Evolutionary conservation across 1,140 invertebrate genomes (phyloP), one percentile per base, ranked within the genome.

Genomic region (Helicoverpa armigera): DNA sequence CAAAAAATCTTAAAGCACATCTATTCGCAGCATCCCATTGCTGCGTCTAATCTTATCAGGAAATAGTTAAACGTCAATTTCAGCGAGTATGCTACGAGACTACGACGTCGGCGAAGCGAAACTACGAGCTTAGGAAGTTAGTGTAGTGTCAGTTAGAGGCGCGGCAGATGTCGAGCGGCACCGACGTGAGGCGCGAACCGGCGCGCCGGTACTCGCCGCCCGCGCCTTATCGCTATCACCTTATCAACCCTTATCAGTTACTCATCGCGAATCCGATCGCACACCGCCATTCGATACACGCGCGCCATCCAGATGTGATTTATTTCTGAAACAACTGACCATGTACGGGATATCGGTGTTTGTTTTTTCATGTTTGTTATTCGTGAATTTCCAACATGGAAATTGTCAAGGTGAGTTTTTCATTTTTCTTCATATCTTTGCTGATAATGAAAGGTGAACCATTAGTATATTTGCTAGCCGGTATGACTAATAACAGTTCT

Each of bases 161-260:
- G 86, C 80, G 87, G 82, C 86, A 88, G 91, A 92, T 90, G 92
- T 88, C 84, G 91, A 60, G 77, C 80, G 78, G 87, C 82, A 79
- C 85, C 88, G 90, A 90, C 89, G 91, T 85, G 81, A 87, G 84
- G 84, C 82, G 80, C 85, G 90, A 84, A 85, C 83, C 84, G 87
- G 87, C 86, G 86, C 83, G 85, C 69, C 69, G 69, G 69, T 72
- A 72, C 88, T 87, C 89, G 89, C 87, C 82, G 60, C 76, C 48
- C 76, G 86, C 81, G 70, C 80, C 82, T 86, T 85, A 87, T 88
- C 86, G 81, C 81, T 90, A 92, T 92, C 90, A 88, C 83, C 85
- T 94, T 94, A 94, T 94, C 92, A 92, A 82, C 86, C 87, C 87
- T 94, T 94, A 94, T 94, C 92, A 92, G 48, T 88, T 87, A 87